phyloP scores from a whole-genome alignment of 2,888 invertebrate species.

The Eilema griseolum region DNA sequence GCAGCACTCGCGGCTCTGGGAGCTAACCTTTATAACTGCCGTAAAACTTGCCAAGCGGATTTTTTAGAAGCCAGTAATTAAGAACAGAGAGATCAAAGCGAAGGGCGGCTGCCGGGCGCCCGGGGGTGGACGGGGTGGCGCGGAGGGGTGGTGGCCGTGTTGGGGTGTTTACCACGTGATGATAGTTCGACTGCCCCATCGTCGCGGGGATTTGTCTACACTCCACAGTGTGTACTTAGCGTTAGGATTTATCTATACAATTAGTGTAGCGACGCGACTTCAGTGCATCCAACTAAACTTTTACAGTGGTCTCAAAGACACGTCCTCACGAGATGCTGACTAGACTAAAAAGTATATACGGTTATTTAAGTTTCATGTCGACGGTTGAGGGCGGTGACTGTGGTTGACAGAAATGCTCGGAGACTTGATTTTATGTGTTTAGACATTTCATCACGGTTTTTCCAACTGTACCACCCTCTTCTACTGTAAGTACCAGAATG shows the following conservation, averaged over 20 bases:
- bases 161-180: conserved; percentile 16
- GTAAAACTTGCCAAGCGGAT: conserved; percentile 48
- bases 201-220: neutral
- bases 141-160: neutral
- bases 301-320: neutral
- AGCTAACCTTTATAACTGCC: conserved; percentile 44
- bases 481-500: no score
- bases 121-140: neutral
- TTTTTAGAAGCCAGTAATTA: conserved; percentile 53
- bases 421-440: neutral
- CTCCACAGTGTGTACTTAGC: neutral
- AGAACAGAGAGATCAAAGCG: conserved; percentile 53
- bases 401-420: neutral
- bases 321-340: neutral
- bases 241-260: conserved; percentile 1
- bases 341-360: neutral
- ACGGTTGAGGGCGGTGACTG: neutral
- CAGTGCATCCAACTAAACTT: neutral
- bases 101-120: conserved; percentile 17
- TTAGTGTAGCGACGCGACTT: neutral
- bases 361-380: neutral
- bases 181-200: neutral
- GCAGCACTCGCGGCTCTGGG: neutral
- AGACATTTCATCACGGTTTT: no score
- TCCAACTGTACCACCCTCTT: no score